Evolutionary conservation across 2,888 invertebrate species (phyloP).

Genomic region (Zootermopsis nevadensis): DNA sequence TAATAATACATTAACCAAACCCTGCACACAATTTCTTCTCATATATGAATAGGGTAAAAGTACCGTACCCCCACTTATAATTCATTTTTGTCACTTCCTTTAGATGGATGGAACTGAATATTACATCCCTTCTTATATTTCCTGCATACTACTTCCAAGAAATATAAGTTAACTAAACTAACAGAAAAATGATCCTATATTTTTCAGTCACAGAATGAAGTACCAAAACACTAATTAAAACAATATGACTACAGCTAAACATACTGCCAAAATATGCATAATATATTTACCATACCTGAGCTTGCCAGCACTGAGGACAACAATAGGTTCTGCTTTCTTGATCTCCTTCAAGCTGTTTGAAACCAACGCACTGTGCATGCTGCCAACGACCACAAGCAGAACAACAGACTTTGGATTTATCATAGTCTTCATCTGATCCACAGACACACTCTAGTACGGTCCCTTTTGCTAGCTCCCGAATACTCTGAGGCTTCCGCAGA

Average conservation of each 20-base stretch:
- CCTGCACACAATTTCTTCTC: no score
- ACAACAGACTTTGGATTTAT: constrained; percentile 65
- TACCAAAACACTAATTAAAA: no score
- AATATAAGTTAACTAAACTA: no score
- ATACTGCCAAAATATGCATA: not conserved
- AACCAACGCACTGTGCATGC: constrained; percentile 71
- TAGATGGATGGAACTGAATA: not conserved
- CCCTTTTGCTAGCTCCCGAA: not conserved
- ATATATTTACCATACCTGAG: constrained; percentile 55
- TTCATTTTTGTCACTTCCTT: no score
- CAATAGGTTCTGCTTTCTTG: constrained; percentile 63
- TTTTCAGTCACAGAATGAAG: no score
- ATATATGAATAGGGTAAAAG: no score
- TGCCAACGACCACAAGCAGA: constrained; percentile 70
- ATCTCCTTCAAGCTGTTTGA: constrained; percentile 59
- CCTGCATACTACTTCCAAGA: no score
- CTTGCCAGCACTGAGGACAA: constrained; percentile 76
- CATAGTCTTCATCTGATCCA: constrained; percentile 57
- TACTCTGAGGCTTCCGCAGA: not conserved
- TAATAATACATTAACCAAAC: no score
- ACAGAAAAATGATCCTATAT: no score
- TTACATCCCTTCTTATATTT: no score
- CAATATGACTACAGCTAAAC: not conserved
- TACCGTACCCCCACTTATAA: no score
- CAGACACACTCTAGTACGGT: constrained; percentile 61